These are phyloP conservation scores for Drosophila pseudotalamancana DNA, from an alignment of 2,888 invertebrate genomes.

Conservation along the genomic window DNA sequence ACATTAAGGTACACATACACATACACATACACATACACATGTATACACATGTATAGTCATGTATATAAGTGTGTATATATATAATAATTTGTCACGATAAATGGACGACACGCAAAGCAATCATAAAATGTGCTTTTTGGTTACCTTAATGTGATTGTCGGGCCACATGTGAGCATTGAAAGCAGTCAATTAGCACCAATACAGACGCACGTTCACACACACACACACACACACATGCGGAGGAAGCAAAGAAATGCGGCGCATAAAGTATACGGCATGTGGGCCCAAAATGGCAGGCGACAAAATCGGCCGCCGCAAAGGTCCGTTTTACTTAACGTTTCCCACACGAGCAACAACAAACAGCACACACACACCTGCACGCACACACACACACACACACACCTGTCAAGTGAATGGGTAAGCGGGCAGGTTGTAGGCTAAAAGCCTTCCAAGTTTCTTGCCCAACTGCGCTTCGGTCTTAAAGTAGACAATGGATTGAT, in stretches of 20 bases:
- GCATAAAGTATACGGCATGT: slow-evolving; percentile 60
- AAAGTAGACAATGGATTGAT: slow-evolving; percentile 50
- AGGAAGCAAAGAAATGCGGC: slow-evolving; percentile 17
- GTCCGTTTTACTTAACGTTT: slow-evolving; percentile 77
- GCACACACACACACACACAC: slow-evolving; percentile 15
- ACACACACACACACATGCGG: not conserved
- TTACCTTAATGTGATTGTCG: slow-evolving; percentile 74
- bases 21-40: too few relatives aligned
- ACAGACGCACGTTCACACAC: slow-evolving; percentile 14
- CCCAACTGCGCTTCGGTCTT: slow-evolving; percentile 30
- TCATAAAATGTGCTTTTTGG: slow-evolving; percentile 75
- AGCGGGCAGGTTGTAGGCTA: slow-evolving; percentile 17
- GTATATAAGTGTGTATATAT: not conserved
- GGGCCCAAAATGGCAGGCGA: slow-evolving; percentile 44
- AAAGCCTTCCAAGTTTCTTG: slow-evolving; percentile 16
- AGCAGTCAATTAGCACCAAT: slow-evolving; percentile 52
- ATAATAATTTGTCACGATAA: slow-evolving; percentile 26
- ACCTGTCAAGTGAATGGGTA: slow-evolving; percentile 38
- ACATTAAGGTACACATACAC: not conserved
- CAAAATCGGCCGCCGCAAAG: slow-evolving; percentile 66
- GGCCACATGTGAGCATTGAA: slow-evolving; percentile 52
- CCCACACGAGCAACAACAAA: slow-evolving; percentile 64
- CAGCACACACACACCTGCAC: slow-evolving; percentile 7
- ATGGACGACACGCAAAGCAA: slow-evolving; percentile 61
- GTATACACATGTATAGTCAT: too few relatives aligned